Conservation (phyloP, 2,113 vertebrate genomes). For the Aegithalos caudatus region DNA sequence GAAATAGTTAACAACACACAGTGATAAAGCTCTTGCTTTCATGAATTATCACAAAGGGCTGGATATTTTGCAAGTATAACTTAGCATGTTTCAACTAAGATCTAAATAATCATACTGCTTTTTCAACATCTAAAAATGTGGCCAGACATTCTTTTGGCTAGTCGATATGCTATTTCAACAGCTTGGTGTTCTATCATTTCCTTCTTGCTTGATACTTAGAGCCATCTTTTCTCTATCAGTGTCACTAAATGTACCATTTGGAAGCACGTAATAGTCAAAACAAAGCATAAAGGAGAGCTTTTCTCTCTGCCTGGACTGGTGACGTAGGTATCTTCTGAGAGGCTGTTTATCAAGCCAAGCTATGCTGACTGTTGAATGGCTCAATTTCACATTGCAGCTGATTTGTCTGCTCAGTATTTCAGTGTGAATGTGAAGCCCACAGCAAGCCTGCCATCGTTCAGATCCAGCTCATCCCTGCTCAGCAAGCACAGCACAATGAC, state of each 20-base stretch:
- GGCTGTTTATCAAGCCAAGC: slow-evolving; percentile 27
- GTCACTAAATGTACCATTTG: slow-evolving; percentile 34
- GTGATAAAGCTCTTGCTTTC: not conserved
- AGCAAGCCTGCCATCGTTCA: not conserved
- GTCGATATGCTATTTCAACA: not conserved
- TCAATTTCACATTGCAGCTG: not conserved
- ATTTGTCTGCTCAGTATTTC: not conserved
- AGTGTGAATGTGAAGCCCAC: not conserved
- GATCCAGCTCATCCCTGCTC: not conserved
- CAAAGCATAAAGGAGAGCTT: slow-evolving; percentile 39
- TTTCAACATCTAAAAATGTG: slow-evolving; percentile 38
- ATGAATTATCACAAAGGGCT: not conserved
- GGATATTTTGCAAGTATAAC: slow-evolving; percentile 23
- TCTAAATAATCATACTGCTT: slow-evolving; percentile 22
- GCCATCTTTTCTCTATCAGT: slow-evolving; percentile 46
- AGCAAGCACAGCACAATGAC: not conserved
- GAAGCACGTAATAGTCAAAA: slow-evolving; percentile 37
- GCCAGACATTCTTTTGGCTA: slow-evolving; percentile 42
- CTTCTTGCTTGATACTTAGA: slow-evolving; percentile 29
- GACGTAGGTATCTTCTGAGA: not conserved
- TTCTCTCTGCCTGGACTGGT: slow-evolving; percentile 8
- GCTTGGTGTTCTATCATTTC: slow-evolving; percentile 52
- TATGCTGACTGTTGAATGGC: not conserved
- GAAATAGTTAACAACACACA: not conserved
- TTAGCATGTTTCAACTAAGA: slow-evolving; percentile 3